Evolutionary conservation across 2,113 vertebrate genomes (phyloP).

Genomic region (Syngnathus floridae): DNA sequence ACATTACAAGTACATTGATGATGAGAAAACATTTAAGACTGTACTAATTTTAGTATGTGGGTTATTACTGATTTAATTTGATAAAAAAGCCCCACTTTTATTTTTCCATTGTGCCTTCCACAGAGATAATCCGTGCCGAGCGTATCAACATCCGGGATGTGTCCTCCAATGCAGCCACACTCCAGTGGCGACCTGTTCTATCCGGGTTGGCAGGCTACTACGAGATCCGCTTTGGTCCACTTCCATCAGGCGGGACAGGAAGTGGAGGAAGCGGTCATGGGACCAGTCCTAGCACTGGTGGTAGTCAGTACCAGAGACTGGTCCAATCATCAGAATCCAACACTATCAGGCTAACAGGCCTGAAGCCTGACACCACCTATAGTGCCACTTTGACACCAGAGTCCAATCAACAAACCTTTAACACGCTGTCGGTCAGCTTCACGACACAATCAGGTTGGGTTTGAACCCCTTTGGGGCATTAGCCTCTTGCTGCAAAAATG

Average conservation of each 20-base stretch:
- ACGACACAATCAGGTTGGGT: slow-evolving; percentile 76
- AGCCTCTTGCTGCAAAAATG: neutral
- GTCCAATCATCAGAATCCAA: slow-evolving; percentile 69
- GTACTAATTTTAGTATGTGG: neutral
- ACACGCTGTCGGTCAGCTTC: slow-evolving; percentile 72
- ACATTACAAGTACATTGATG: neutral
- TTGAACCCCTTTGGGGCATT: neutral
- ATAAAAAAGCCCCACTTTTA: neutral
- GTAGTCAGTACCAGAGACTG: slow-evolving; percentile 51
- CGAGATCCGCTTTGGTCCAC: slow-evolving; percentile 71
- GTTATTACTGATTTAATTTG: neutral
- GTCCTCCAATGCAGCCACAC: slow-evolving; percentile 73
- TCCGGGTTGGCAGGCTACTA: slow-evolving; percentile 71
- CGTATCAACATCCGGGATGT: slow-evolving; percentile 76
- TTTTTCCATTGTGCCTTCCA: neutral
- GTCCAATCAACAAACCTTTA: slow-evolving; percentile 70
- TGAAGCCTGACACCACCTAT: slow-evolving; percentile 80
- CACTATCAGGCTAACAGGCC: slow-evolving; percentile 59
- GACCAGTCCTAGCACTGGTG: slow-evolving; percentile 57
- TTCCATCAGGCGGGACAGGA: slow-evolving; percentile 22
- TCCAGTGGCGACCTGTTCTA: slow-evolving; percentile 81
- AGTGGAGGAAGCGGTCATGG: slow-evolving; percentile 2
- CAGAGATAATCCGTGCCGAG: slow-evolving; percentile 80
- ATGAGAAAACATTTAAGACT: neutral
- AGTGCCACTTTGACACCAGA: slow-evolving; percentile 76